Evolutionary conservation across 1,140 invertebrate genomes (phyloP), one percentile per base, ranked within the genome.

Genomic region (Sitobion miscanthi): DNA sequence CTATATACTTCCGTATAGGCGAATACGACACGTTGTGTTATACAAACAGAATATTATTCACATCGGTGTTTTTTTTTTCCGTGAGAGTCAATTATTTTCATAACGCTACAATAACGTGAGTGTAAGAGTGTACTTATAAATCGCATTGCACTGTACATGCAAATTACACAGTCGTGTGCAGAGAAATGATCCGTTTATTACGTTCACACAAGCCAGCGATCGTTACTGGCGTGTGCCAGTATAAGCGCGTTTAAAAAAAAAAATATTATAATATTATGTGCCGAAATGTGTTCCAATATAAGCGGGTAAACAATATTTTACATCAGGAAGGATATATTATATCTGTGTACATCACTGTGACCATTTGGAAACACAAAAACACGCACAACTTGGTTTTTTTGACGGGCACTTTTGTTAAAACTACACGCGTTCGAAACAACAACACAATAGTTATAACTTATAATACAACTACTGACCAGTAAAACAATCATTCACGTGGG

Each of bases 11-110:
- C 38, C 38, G 54, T 45, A 62, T 90, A 45, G 9, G 52, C 35
- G 38, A 45, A 35, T 47, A n/a, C 38, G 38, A 62, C 38, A 30
- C 52, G 35, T 90, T 5, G 38, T 69, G 25, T 90, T 90, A 42
- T 90, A 45, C 38, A 90, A 90, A 69, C 38, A 69, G 14, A 90
- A 90, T 52, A 52, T 90, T 45, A 17, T 47, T 87, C 52, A 23
- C 54, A 54, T 57, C 52, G 35, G 42, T 62, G 45, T 42, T 42
- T 30, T 62, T 52, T 90, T 45, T 90, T 69, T 90, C 25, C 54
- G 30, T 25, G 11, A 69, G 14, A 45, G 25, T 21, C 54, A 7
- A 90, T 90, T 45, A 90, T 69, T 69, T 45, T 45, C 21, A 52
- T 49, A 87, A 21, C 14, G 1, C 30, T n/a, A 49, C 7, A n/a